phyloP scores from a whole-genome alignment of 2,113 vertebrate genomes.

The Leptodactylus fuscus region DNA sequence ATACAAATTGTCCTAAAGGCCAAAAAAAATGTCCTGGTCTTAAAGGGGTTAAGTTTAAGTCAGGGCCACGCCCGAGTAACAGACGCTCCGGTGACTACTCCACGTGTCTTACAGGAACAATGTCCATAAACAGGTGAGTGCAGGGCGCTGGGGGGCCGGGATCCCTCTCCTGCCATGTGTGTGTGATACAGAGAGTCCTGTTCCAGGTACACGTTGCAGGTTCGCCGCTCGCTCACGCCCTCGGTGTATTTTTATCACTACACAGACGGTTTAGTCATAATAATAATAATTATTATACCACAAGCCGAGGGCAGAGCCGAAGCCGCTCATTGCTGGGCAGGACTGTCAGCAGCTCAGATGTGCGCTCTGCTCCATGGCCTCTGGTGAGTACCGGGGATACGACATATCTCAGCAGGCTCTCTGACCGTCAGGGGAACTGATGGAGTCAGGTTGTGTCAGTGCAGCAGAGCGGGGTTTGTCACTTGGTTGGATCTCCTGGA shows the following conservation, averaged over 20 bases:
- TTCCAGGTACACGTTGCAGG: slow-evolving; percentile 6
- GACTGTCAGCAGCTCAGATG: neutral
- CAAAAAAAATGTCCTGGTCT: neutral
- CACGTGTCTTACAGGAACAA: neutral
- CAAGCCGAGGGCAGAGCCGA: neutral
- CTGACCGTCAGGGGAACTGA: too few species aligned
- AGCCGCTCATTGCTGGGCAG: neutral
- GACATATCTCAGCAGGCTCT: too few species aligned
- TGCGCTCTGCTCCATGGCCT: neutral
- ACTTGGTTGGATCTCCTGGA: neutral
- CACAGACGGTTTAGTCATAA: slow-evolving; percentile 8
- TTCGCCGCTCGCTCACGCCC: slow-evolving; percentile 14
- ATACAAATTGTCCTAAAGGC: too few species aligned
- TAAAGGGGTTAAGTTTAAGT: neutral
- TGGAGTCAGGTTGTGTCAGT: neutral
- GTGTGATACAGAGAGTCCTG: neutral
- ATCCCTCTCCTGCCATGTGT: neutral
- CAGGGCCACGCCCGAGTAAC: too few species aligned
- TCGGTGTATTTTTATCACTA: slow-evolving; percentile 23
- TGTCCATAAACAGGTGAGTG: neutral
- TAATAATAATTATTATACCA: slow-evolving; percentile 33
- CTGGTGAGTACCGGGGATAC: neutral
- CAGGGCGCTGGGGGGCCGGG: neutral
- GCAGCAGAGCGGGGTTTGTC: neutral
- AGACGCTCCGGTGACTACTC: too few species aligned